phyloP scores from a whole-genome alignment of 2,797 vertebrate species.

The Alfaro cultratus region DNA sequence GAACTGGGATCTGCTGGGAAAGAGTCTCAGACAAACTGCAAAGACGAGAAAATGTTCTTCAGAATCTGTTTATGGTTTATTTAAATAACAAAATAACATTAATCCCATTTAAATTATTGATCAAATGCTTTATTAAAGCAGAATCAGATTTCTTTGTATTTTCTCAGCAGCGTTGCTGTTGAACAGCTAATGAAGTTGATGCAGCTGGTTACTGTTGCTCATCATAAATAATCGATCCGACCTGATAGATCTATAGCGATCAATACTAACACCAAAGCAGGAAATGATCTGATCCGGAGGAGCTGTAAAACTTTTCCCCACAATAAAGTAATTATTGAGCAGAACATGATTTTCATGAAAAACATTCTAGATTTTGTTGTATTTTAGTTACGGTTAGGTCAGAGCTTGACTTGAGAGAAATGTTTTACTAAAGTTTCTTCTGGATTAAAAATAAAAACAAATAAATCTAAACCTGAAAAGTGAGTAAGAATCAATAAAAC shows the following conservation, averaged over 20 bases:
- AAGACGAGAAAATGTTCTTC: background rate
- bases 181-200: background rate
- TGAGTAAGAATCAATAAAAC: background rate
- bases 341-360: background rate
- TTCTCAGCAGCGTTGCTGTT: too few species aligned
- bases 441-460: background rate
- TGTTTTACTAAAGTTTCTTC: background rate
- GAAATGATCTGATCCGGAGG: background rate
- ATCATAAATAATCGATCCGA: background rate
- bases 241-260: background rate
- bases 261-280: background rate
- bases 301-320: too few species aligned
- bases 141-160: background rate
- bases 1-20: conserved; percentile 48
- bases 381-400: background rate
- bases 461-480: background rate
- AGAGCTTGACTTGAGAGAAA: background rate
- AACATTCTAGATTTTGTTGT: background rate
- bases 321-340: background rate
- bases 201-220: background rate
- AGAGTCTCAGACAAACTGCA: conserved; percentile 27
- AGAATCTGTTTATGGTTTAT: background rate
- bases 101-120: too few species aligned
- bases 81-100: background rate
- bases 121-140: background rate